phyloP scores from a whole-genome alignment of 2,888 invertebrate species.

The Brenthis hecate region DNA sequence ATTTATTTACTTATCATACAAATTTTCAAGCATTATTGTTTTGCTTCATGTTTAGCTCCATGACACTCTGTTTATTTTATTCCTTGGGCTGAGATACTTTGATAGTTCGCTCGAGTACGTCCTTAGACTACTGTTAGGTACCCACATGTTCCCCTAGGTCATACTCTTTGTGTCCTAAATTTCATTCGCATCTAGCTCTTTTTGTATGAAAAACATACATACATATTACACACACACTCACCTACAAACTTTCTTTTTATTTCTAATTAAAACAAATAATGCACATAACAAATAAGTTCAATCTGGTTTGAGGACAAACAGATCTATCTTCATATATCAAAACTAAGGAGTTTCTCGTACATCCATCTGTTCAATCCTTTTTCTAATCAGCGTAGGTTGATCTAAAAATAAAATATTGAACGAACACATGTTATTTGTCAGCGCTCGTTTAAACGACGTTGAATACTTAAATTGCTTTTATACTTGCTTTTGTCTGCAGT shows the following conservation, averaged over 20 bases:
- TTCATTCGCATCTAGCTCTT: no score
- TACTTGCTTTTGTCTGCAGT: slow-evolving; percentile 42
- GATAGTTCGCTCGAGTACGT: no score
- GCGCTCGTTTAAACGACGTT: slow-evolving; percentile 65
- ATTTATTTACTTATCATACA: no score
- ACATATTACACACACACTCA: no score
- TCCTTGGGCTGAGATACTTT: no score
- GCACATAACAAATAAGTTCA: not conserved
- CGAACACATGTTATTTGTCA: slow-evolving; percentile 76
- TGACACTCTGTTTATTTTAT: no score
- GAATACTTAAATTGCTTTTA: slow-evolving; percentile 54
- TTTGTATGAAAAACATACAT: no score
- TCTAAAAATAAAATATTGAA: slow-evolving; percentile 62
- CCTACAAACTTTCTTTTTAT: not conserved
- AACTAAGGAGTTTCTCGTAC: slow-evolving; percentile 20
- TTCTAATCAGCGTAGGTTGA: slow-evolving; percentile 59
- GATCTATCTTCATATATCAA: slow-evolving; percentile 28
- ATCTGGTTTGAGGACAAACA: not conserved
- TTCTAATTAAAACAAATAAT: not conserved
- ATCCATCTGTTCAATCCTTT: slow-evolving; percentile 32
- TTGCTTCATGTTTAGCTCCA: no score
- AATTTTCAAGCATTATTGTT: no score
- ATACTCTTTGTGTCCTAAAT: no score
- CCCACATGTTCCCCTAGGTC: no score
- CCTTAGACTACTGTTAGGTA: no score